Evolutionary conservation across 1,140 invertebrate species (phyloP), one percentile per base, ranked within the genome.

Genomic region (Macrocentrus cingulum): DNA sequence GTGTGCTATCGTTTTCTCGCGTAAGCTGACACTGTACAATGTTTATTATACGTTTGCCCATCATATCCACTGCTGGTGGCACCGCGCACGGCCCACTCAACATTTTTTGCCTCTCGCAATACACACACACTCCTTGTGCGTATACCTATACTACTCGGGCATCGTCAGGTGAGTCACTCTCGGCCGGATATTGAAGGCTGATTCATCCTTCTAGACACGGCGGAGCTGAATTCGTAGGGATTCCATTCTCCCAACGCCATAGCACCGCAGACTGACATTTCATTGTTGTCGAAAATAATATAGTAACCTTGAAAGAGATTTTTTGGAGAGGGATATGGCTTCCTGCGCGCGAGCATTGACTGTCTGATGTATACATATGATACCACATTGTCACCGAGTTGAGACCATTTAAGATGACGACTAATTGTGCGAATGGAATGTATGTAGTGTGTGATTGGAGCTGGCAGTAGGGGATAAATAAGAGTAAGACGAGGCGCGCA

Each of bases 141-240:
- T 37, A 36, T 32, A 42, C 23, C 19, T 18, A 6, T 44, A 19
- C 22, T 20, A 15, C 18, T 37, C 32, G 15, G 39, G 29, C 50
- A 42, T 52, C 37, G 8, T 37, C 45, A 57, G 55, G 55, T 57
- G 55, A 57, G 44, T 57, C 55, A 57, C 45, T 39, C 32, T 41
- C 34, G n/a, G 9, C 23, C 41, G 45, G 55, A 48, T 49, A 57
- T 57, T 39, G 44, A 50, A 49, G 20, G 9, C 36, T 56, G 55
- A 57, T 57, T 57, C 55, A 57, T 41, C 36, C 32, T 37, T 48
- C 7, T 29, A 15, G 19, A 19, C 25, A 13, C 6, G 8, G 6
- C 20, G 41, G n/a, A n/a, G n/a, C n/a, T n/a, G 18, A 57, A 50
- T 57, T 50, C 20, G n/a, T 41, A 52, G 22, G 50, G 50, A 16